Base-by-base conservation (phyloP, 2,113 vertebrate genomes). In the Sclerurus mexicanus region DNA sequence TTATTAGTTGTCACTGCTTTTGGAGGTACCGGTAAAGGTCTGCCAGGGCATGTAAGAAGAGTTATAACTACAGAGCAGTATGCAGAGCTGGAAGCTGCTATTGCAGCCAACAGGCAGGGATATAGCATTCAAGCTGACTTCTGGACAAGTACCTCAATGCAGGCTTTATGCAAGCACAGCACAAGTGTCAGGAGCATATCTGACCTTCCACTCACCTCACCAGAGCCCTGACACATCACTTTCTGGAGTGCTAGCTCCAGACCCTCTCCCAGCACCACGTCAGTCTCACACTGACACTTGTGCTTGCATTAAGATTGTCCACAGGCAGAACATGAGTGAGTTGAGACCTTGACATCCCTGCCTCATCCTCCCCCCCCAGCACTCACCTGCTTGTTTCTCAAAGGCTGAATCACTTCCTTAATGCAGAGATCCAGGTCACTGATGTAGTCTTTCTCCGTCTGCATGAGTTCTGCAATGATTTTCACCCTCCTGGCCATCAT, bases 381-480 rank as follows among this genome's bases (percentile, higher is more conserved):
- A 1, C 96, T 98, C 98, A 99, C 99, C 99, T 99, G 98, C 75
- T 98, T 94, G 47, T 97, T 98, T 87, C 98, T 98, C 52, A 99
- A 96, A 39, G 99, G 99, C 89, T 98, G 98, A 74, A 99, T 98
- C 92, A 99, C 99, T 89, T 99, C 98, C 93, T 91, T 98, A 90
- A 99, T 98, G 84, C 99, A 99, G 87, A 99, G 98, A 91, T 99
- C 98, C 97, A 99, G 93, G 66, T 99, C 98, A 0, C 92, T 98
- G 93, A 99, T 97, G 78, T 98, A 99, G 94, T 99, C 99, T 76
- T 96, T 99, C 86, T 99, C 99, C 0, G 99, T 99, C 98, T 99
- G 99, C 55, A 99, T 85, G 37, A 99, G 98, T 93, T 99, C 99
- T 87, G 98, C 77, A 3, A 99, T 99, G 96, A 99, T 98, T 95